Evolutionary conservation across 2,113 vertebrate genomes (phyloP).

Genomic region (Paratilapia polleni): DNA sequence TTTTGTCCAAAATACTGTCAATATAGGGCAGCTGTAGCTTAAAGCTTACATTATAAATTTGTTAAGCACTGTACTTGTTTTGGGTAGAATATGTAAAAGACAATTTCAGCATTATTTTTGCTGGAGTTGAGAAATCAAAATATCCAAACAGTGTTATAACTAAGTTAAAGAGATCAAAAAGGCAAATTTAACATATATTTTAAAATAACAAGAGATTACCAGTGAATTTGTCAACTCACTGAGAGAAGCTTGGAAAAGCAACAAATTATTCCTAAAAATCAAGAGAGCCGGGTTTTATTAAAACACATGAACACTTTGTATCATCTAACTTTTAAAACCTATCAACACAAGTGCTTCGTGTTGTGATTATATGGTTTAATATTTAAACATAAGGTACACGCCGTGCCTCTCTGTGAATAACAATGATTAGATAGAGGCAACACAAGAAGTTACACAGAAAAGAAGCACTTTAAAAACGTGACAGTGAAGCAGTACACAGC

Average conservation of each 20-base stretch:
- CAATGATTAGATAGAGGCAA: background rate
- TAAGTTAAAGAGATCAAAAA: background rate
- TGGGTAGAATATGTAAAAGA: background rate
- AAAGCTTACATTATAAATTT: no score
- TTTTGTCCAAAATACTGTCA: no score
- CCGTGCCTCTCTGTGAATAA: background rate
- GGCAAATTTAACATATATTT: background rate
- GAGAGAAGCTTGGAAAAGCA: background rate
- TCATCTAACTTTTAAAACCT: conserved; percentile 37
- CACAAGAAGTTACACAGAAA: background rate
- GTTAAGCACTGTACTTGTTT: no score
- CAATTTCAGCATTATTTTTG: background rate
- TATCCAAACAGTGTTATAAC: background rate
- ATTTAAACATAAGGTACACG: background rate
- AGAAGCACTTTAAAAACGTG: conserved; percentile 10
- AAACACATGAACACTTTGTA: conserved; percentile 8
- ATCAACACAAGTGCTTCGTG: conserved; percentile 13
- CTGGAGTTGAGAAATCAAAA: no score
- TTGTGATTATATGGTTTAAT: background rate
- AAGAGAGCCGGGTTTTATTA: background rate
- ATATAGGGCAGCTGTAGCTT: no score
- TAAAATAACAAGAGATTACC: no score
- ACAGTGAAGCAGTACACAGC: conserved; percentile 26
- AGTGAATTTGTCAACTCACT: no score
- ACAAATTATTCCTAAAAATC: background rate